Percentiles rank a stretch among this genome's conserved stretches.
Evolutionary conservation across 2,113 vertebrate species (phyloP).

Genomic region (Chloropsis cyanopogon): DNA sequence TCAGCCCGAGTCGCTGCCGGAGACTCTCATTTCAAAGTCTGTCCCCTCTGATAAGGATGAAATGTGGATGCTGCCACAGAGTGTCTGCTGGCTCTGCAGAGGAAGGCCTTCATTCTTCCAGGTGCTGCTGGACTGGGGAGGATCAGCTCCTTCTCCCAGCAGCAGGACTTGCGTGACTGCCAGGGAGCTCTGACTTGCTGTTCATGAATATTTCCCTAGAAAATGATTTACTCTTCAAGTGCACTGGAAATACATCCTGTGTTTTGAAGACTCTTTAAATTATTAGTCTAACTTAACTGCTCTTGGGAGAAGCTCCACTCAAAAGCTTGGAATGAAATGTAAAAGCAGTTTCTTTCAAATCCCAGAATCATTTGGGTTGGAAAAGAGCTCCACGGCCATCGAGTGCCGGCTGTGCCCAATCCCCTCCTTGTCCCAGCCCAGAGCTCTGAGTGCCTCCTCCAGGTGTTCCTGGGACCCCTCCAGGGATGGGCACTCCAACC

Average conservation of each 20-base stretch:
- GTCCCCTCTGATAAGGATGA: not conserved
- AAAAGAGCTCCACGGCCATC: not conserved
- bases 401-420: fast-evolving
- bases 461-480: fast-evolving
- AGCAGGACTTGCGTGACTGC: not conserved
- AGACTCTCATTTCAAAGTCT: not conserved
- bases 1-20: not conserved
- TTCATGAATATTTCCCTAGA: not conserved
- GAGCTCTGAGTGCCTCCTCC: fast-evolving
- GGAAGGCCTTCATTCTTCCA: fast-evolving
- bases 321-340: not conserved
- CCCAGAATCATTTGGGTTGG: not conserved
- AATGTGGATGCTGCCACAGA: not conserved
- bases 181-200: fast-evolving
- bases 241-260: not conserved
- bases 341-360: not conserved
- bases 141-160: fast-evolving
- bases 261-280: not conserved
- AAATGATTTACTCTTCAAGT: not conserved
- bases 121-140: not conserved
- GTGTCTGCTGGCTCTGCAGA: not conserved
- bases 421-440: not conserved
- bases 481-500: not conserved
- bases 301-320: not conserved
- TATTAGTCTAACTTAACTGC: not conserved